phyloP scores from a whole-genome alignment of 2,113 vertebrate species.

The Tragelaphus imberbis region DNA sequence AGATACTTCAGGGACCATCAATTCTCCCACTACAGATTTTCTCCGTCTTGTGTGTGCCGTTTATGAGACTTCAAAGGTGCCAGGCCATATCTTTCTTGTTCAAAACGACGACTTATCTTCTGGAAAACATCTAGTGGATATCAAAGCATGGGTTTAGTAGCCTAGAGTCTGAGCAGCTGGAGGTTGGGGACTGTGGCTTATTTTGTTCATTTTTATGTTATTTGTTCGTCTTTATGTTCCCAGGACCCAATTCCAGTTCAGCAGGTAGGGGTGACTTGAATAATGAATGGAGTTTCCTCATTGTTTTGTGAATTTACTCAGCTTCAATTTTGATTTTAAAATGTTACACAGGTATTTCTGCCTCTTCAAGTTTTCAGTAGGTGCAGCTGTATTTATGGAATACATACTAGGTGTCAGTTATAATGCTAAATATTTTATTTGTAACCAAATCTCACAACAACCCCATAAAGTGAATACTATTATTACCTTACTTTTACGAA shows the following conservation, averaged over 20 bases:
- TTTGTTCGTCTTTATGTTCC: background rate
- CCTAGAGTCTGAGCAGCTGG: background rate
- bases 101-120: background rate
- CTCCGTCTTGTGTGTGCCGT: background rate
- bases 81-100: background rate
- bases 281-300: background rate
- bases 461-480: background rate
- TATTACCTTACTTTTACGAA: background rate
- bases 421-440: background rate
- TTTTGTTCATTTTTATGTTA: too few species aligned
- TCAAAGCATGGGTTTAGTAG: background rate
- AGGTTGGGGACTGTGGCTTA: background rate
- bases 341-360: background rate
- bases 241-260: background rate
- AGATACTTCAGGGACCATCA: background rate
- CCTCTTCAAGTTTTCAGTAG: background rate
- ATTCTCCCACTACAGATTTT: background rate
- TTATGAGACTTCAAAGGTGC: background rate
- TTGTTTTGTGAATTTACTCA: background rate
- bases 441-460: background rate
- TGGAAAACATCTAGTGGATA: background rate
- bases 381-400: background rate
- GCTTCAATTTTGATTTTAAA: background rate
- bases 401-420: background rate
- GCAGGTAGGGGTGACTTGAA: background rate